A percentile compares a stretch with the other conserved stretches of the same genome.
Conservation (phyloP, 2,797 vertebrate genomes). For the Ficedula albicollis region DNA sequence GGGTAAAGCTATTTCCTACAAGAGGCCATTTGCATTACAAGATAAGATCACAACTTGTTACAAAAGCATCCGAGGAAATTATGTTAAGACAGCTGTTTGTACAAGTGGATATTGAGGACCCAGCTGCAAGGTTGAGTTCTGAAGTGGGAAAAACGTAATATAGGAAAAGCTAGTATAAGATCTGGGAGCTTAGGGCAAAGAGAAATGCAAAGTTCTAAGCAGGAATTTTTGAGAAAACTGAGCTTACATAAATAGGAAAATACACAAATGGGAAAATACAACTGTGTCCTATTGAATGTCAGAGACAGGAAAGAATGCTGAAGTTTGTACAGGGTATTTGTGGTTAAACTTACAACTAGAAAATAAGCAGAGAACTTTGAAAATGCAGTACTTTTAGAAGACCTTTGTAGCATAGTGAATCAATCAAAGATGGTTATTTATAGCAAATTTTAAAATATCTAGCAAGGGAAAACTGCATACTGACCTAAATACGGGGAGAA, state of each 20-base stretch:
- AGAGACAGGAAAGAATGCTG: not conserved
- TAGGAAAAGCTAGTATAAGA: not conserved
- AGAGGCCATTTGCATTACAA: not conserved
- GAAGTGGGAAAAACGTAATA: not conserved
- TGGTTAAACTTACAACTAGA: not conserved
- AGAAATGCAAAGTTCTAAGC: not conserved
- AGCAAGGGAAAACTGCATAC: not conserved
- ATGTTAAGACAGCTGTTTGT: not conserved
- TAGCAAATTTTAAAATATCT: not conserved
- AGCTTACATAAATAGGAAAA: not conserved
- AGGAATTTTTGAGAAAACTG: not conserved
- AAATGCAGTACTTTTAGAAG: not conserved
- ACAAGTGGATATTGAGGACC: not conserved
- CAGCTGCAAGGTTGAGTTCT: not conserved
- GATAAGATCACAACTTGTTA: not conserved
- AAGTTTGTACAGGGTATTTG: not conserved
- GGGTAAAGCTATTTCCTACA: not conserved
- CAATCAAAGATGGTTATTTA: conserved; percentile 15
- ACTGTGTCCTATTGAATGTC: not conserved
- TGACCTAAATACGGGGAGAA: not conserved
- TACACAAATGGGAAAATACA: not conserved
- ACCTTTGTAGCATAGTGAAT: not conserved
- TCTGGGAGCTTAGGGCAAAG: not conserved
- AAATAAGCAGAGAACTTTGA: not conserved
- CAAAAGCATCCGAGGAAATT: not conserved